Base-by-base conservation (phyloP, 2,113 vertebrate genomes). In the Pelmatolapia mariae region DNA sequence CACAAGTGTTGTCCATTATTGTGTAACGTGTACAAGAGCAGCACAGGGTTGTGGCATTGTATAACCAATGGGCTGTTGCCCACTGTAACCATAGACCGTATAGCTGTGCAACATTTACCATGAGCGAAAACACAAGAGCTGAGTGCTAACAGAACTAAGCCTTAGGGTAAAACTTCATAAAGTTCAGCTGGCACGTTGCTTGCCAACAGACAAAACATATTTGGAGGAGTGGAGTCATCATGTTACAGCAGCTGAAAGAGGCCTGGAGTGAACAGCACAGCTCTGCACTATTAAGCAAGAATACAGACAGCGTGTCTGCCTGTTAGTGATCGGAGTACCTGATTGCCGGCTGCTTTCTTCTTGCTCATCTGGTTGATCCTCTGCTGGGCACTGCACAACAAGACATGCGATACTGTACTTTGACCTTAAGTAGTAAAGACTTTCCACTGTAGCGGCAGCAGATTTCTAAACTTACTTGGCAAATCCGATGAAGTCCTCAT, bases 401-500 rank as follows among this genome's bases (percentile, higher is more conserved):
- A 59, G 71, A 87, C 29, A 87, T 40, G 80, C 90, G 5, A 83
- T 3, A n/a, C 7, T 22, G 13, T 29, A 61, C 76, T 82, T 56
- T 36, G 38, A 22, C 61, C 26, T 81, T 40, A 31, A 33, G 45
- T 19, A 78, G 16, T 52, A 52, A 50, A 19, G 18, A 31, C 45
- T 52, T 50, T 33, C 47, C 43, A 66, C 18, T n/a, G 3, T 57
- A 63, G 31, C 29, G 4, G 83, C 8, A 1, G 2, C 7, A 43
- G 12, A 59, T 71, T 15, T 52, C 26, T 52, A 33, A 52, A 91
- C 98, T 97, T 94, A 99, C 99, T 99, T 99, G 95, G 99, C 98
- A 96, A 99, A 99, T 86, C 99, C 99, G 92, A 99, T 99, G 94
- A 99, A 99, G 91, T 99, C 99, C 88, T 99, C 99, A 1, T 99